Evolutionary conservation across 1,140 invertebrate species (phyloP).

Genomic region (Drosophila obscura): DNA sequence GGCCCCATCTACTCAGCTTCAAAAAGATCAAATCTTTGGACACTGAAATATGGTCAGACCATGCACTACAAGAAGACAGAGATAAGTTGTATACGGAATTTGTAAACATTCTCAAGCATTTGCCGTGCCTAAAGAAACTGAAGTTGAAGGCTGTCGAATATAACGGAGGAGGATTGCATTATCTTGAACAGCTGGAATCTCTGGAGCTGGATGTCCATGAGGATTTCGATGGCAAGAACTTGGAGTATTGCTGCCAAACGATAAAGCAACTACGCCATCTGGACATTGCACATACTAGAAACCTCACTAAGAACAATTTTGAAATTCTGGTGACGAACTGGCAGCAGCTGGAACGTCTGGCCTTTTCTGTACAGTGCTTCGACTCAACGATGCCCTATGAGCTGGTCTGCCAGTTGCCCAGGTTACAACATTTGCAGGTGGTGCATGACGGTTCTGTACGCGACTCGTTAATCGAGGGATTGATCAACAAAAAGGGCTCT

Average conservation of each 20-base stretch:
- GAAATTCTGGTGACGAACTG: conserved; percentile 19
- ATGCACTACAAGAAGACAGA: no score
- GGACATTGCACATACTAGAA: background rate
- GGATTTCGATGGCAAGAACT: conserved; percentile 1
- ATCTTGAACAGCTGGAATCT: conserved; percentile 6
- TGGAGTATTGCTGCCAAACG: conserved; percentile 8
- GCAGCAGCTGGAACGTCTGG: conserved; percentile 14
- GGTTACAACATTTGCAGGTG: conserved; percentile 37
- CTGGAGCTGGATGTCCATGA: conserved; percentile 4
- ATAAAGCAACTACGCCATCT: conserved; percentile 14
- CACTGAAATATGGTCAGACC: background rate
- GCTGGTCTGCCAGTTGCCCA: conserved; percentile 17
- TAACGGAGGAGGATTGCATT: background rate
- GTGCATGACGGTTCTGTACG: background rate
- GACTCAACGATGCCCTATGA: conserved; percentile 1
- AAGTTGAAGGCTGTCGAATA: conserved; percentile 1
- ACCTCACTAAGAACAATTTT: conserved; percentile 3
- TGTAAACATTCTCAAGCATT: background rate
- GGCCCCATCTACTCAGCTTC: background rate
- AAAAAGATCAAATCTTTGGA: conserved; percentile 15
- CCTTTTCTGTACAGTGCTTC: background rate
- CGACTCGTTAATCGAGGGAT: background rate
- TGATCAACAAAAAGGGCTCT: conserved; percentile 7
- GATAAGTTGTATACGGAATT: background rate
- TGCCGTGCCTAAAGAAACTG: conserved; percentile 14